Evolutionary conservation across 2,113 vertebrate species (phyloP), one percentile per base, ranked within the genome.

Genomic region (Melanerpes formicivorus): DNA sequence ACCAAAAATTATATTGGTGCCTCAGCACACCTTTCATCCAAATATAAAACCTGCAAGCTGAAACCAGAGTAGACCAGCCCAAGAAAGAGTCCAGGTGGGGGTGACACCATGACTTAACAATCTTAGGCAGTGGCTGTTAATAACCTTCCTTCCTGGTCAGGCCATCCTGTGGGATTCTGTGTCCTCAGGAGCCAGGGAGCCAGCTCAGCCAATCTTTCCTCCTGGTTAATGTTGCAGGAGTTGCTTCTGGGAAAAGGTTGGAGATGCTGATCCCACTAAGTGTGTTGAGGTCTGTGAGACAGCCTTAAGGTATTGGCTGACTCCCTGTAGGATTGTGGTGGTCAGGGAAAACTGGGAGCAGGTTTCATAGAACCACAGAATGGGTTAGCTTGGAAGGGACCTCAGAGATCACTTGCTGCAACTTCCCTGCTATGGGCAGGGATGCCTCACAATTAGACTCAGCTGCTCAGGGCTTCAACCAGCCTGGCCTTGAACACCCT

Each of bases 261-360:
- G 56, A 59, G 26, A 27, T 1, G 18, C 44, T 0, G 0, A 17
- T 70, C 14, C 44, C 19, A 5, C 6, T 55, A 25, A 79, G 19
- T 3, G 37, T 2, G 4, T n/a, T n/a, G 58, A 44, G 65, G 29
- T 78, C 52, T 62, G 55, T 42, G 59, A 65, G 48, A 69, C 63
- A 72, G 44, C 25, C 60, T 46, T 11, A 52, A 40, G 50, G 46
- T 26, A 13, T 59, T 75, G 29, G 44, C 26, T 55, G 60, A 5
- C n/a, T 46, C 25, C 66, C 2, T 62, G 62, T 17, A 30, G 86
- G 37, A 21, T 23, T 50, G 30, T 37, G 42, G 9, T 34, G 27
- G 48, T 52, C 63, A 56, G 71, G 67, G 18, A 72, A 71, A 84
- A 48, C 2, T 6, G 2, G 25, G 67, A 72, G 37, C 3, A 10